Percentiles rank a stretch among this genome's conserved stretches.
phyloP scores from a whole-genome alignment of 1,140 invertebrate genomes.

The Meloidogyne floridensis region DNA sequence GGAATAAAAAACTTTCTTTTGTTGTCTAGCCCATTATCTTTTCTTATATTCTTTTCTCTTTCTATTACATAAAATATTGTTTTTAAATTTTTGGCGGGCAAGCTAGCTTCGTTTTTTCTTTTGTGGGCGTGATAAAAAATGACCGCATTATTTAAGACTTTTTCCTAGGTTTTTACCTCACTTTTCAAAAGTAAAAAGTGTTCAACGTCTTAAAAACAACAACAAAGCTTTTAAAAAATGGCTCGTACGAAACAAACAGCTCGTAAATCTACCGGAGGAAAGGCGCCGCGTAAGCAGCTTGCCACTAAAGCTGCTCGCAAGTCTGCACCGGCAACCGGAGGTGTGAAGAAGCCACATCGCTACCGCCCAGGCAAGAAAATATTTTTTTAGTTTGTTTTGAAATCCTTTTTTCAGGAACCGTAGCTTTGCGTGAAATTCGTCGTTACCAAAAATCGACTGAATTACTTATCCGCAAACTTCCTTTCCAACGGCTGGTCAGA shows the following conservation, averaged over 20 bases:
- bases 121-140: not conserved
- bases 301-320: slow-evolving; percentile 78
- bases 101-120: not conserved
- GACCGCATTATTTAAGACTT: too few relatives aligned
- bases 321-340: slow-evolving; percentile 76
- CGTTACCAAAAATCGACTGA: slow-evolving; percentile 74
- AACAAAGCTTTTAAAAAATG: not conserved
- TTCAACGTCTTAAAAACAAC: not conserved
- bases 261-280: not conserved
- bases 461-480: slow-evolving; percentile 71
- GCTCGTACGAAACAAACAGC: slow-evolving; percentile 78
- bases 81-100: not conserved
- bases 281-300: slow-evolving; percentile 75
- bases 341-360: slow-evolving; percentile 78
- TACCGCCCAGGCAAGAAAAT: slow-evolving; percentile 60
- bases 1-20: not conserved
- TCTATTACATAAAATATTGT: not conserved
- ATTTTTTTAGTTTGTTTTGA: not conserved
- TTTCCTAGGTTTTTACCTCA: not conserved
- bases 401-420: not conserved
- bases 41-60: too few relatives aligned
- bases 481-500: not conserved
- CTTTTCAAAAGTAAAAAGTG: not conserved
- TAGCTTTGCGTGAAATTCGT: not conserved
- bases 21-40: too few relatives aligned